Percentiles rank a stretch among this genome's conserved stretches.
Evolutionary conservation across 1,140 invertebrate genomes (phyloP).

Genomic region (Formica selysi): DNA sequence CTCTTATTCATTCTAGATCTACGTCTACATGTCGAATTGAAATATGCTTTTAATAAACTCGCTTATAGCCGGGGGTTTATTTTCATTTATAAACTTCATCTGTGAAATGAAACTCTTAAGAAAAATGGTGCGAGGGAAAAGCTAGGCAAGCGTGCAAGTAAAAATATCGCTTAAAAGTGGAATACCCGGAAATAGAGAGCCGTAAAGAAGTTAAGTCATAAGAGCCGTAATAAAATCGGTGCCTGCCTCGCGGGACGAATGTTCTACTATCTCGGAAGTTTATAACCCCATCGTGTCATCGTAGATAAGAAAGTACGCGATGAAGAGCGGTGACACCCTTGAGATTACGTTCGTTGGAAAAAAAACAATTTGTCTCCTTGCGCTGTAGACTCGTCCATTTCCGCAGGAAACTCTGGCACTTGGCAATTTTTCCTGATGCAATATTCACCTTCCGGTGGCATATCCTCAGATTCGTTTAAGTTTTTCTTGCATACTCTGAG

Average conservation of each 20-base stretch:
- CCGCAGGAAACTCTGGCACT: background rate
- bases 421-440: background rate
- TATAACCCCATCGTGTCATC: conserved; percentile 37
- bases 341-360: background rate
- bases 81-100: background rate
- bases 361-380: conserved; percentile 1
- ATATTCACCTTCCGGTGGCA: background rate
- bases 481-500: background rate
- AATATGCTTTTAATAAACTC: background rate
- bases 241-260: conserved; percentile 9
- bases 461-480: background rate
- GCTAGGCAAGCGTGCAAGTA: background rate
- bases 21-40: background rate
- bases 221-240: conserved; percentile 38
- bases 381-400: background rate
- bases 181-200: background rate
- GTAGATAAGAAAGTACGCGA: conserved; percentile 18
- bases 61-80: background rate
- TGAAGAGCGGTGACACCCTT: conserved; percentile 12
- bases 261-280: conserved; percentile 15
- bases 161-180: conserved; percentile 45
- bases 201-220: conserved; percentile 48
- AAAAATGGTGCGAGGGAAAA: background rate
- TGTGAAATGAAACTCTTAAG: background rate
- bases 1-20: background rate